Evolutionary conservation across 2,113 vertebrate species (phyloP).

Genomic region (Rafetus swinhoei): DNA sequence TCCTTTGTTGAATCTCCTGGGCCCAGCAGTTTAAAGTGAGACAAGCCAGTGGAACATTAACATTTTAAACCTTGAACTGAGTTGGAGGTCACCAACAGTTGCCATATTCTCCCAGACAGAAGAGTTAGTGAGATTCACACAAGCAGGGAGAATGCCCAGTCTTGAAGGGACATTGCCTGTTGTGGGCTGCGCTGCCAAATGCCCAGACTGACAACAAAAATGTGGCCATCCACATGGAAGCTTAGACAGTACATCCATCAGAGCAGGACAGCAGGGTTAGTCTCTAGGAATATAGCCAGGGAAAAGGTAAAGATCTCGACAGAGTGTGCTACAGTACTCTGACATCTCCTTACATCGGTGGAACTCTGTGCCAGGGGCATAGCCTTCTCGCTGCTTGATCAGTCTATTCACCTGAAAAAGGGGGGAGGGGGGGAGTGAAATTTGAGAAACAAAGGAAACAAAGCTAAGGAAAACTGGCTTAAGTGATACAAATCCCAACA

Average conservation of each 20-base stretch:
- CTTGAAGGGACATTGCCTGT: background rate
- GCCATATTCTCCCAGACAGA: background rate
- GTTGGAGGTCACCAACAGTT: background rate
- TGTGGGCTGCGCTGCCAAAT: background rate
- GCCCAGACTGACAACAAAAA: background rate
- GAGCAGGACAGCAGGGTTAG: slow-evolving; percentile 8
- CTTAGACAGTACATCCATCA: slow-evolving; percentile 36
- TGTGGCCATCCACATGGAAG: background rate
- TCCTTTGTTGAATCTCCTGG: background rate
- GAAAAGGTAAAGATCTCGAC: slow-evolving; percentile 93
- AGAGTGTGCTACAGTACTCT: slow-evolving; percentile 95
- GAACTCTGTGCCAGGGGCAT: slow-evolving; percentile 92
- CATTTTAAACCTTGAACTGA: slow-evolving; percentile 22
- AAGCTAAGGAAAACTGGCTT: background rate
- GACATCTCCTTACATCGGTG: slow-evolving; percentile 99
- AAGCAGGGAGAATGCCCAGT: background rate
- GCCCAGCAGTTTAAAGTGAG: background rate
- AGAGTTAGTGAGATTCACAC: background rate
- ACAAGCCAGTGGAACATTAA: background rate
- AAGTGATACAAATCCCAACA: background rate
- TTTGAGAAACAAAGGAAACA: background rate
- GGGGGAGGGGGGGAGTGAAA: background rate
- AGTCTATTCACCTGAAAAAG: slow-evolving; percentile 86
- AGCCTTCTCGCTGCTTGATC: slow-evolving; percentile 94
- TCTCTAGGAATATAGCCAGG: slow-evolving; percentile 83